These are phyloP conservation scores for Alethe castanea DNA, from an alignment of 2,113 vertebrate species.

Conservation along the genomic window DNA sequence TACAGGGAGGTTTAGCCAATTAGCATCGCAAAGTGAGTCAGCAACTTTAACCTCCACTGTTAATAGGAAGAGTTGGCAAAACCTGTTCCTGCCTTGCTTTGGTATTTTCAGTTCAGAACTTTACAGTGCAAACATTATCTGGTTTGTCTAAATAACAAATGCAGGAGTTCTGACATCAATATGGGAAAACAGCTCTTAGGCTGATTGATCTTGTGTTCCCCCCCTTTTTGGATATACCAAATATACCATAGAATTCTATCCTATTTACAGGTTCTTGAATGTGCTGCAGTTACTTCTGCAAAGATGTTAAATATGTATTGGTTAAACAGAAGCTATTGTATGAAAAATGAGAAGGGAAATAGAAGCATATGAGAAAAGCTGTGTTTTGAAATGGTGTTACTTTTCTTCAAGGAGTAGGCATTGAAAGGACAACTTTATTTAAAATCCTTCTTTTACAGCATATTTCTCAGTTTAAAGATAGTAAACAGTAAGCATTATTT, in stretches of 20 bases:
- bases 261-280: neutral
- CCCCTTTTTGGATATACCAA: neutral
- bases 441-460: conserved; percentile 15
- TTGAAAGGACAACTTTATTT: conserved; percentile 16
- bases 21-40: neutral
- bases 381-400: conserved; percentile 35
- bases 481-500: conserved; percentile 6
- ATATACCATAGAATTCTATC: neutral
- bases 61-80: neutral
- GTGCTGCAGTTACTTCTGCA: neutral
- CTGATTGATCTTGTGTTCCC: neutral
- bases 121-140: conserved; percentile 19
- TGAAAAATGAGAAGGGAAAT: conserved; percentile 23
- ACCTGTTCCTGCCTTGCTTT: neutral
- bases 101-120: conserved; percentile 23
- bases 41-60: neutral
- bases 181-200: neutral
- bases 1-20: neutral
- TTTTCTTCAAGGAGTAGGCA: neutral
- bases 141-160: conserved; percentile 48
- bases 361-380: neutral
- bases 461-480: conserved; percentile 8
- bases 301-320: neutral
- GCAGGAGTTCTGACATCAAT: neutral
- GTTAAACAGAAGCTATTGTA: conserved; percentile 7